These are phyloP conservation scores for Scelioninae gen. 2 DNA, from an alignment of 2,888 invertebrate species.

Conservation along the genomic window DNA sequence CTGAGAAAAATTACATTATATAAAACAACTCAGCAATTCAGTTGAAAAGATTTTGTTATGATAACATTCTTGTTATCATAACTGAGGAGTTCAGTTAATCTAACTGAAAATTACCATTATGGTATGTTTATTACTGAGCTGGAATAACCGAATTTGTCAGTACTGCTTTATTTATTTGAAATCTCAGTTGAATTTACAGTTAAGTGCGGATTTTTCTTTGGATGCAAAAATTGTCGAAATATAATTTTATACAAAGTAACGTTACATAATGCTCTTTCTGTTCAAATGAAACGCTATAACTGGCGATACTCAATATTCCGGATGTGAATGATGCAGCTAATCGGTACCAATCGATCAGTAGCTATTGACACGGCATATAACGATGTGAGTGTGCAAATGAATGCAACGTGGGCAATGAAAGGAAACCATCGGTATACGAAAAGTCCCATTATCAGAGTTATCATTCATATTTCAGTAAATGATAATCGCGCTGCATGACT, in stretches of 20 bases:
- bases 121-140: too few relatives aligned
- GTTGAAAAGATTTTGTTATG: too few relatives aligned
- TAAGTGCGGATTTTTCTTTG: too few relatives aligned
- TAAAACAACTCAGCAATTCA: too few relatives aligned
- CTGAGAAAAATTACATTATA: too few relatives aligned
- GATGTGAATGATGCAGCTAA: slow-evolving; percentile 35
- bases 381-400: slow-evolving; percentile 41
- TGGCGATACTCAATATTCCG: slow-evolving; percentile 36
- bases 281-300: slow-evolving; percentile 27
- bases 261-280: slow-evolving; percentile 16
- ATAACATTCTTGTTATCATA: too few relatives aligned
- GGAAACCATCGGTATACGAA: slow-evolving; percentile 16
- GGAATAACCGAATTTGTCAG: too few relatives aligned
- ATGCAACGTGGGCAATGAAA: slow-evolving; percentile 22
- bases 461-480: slow-evolving; percentile 36
- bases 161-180: too few relatives aligned
- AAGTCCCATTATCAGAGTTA: slow-evolving; percentile 42
- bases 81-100: too few relatives aligned
- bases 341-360: slow-evolving; percentile 40
- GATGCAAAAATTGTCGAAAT: too few relatives aligned
- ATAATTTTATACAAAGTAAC: slow-evolving; percentile 6
- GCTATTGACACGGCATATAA: slow-evolving; percentile 42
- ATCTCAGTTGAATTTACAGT: too few relatives aligned
- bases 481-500: slow-evolving; percentile 8
- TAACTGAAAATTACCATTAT: too few relatives aligned